Base-by-base conservation (phyloP, 2,113 vertebrate species). In the Phalacrocorax brasilianus region DNA sequence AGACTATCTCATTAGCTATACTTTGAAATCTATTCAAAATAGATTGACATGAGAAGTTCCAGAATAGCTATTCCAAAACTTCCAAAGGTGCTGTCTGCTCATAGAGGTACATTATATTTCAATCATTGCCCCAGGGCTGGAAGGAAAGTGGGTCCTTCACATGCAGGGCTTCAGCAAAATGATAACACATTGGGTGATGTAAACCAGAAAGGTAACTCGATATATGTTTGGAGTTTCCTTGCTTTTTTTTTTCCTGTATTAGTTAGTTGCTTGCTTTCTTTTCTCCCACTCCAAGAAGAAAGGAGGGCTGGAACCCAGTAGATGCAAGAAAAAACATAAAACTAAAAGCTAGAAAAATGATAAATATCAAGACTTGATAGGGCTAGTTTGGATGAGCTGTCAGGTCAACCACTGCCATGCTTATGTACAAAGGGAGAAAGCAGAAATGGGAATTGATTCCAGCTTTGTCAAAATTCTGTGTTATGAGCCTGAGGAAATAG, bases 171-270 rank as follows among this genome's bases (percentile, higher is more conserved):
- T 85, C 40, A 59, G 28, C 32, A 96, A 92, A 97, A 85, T 85
- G 85, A 76, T 95, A 87, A 85, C 71, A 93, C 52, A 59, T 40
- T 53, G 82, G 55, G n/a, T 89, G 87, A 91, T 93, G 73, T 55
- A 94, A 94, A 91, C 35, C 92, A 93, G 88, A 82, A 95, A 92
- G 38, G 89, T 86, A 91, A 91, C 28, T 86, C 8, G 14, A 63
- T 70, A 88, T 30, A 88, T 30, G 33, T 88, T 77, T 74, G 35
- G 63, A 50, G 47, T 75, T 92, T 62, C 12, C 22, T 72, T 6
- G 1, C 8, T 6, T 38, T 67, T 38, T 27, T 28, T 14, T 45
- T 28, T 13, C 7, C 27, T 50, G 1, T 62, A 66, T 85, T 73
- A 66, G 67, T 91, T 89, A 70, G 38, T 74, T 70, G 35, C 35